phyloP scores from a whole-genome alignment of 1,140 invertebrate species.

The Catajapyx aquilonaris region DNA sequence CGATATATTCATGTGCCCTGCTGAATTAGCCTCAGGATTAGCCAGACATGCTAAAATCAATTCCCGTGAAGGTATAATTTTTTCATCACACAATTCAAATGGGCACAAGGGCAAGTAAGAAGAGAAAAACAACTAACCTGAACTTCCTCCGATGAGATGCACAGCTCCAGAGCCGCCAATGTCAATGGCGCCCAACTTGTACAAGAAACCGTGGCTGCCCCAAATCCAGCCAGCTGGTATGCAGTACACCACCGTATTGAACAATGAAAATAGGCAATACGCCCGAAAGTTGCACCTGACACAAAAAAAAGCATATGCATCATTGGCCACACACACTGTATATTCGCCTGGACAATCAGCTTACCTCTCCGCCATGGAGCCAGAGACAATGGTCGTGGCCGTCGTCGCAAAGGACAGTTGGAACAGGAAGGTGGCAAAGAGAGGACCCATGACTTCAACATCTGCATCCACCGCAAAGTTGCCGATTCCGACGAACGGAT shows the following conservation, averaged over 20 bases:
- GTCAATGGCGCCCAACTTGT: constrained; percentile 25
- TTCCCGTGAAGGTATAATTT: no score
- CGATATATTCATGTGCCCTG: no score
- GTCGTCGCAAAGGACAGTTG: constrained; percentile 79
- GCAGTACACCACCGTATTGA: constrained; percentile 33
- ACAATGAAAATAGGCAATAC: constrained; percentile 28
- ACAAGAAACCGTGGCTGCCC: constrained; percentile 25
- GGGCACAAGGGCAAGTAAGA: no score
- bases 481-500: constrained; percentile 41
- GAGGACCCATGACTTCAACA: constrained; percentile 35
- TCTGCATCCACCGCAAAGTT: constrained; percentile 25
- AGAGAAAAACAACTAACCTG: no score
- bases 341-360: no score
- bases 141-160: constrained; percentile 32
- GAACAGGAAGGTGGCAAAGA: constrained; percentile 64
- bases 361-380: constrained; percentile 79
- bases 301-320: neutral
- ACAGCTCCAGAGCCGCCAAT: constrained; percentile 30
- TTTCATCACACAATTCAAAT: no score
- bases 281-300: constrained; percentile 26
- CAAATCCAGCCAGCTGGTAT: constrained; percentile 35
- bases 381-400: constrained; percentile 73
- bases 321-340: no score
- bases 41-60: no score
- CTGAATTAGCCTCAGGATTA: no score